These are phyloP conservation scores for Melinopterus prodromus DNA, from an alignment of 2,888 invertebrate species.

Conservation along the genomic window DNA sequence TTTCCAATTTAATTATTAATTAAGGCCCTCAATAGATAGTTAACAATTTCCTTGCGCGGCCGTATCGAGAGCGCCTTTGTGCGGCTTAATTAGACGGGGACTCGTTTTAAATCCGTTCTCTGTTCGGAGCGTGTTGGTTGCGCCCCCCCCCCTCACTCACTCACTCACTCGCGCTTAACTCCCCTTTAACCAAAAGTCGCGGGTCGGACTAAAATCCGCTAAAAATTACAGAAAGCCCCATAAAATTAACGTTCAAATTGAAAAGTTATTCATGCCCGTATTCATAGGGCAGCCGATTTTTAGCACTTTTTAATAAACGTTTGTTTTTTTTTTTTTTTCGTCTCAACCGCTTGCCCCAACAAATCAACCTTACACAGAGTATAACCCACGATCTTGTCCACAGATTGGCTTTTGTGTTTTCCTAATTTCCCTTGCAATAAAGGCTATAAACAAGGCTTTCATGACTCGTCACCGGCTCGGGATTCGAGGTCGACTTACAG, in stretches of 20 bases:
- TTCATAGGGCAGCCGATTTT: too few species aligned
- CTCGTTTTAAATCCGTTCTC: conserved; percentile 45
- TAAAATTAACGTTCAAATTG: background rate
- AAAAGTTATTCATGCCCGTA: too few species aligned
- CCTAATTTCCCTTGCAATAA: too few species aligned
- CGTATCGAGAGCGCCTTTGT: conserved; percentile 50
- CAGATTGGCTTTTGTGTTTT: too few species aligned
- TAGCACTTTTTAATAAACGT: too few species aligned
- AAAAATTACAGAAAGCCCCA: background rate
- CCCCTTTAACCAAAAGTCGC: background rate
- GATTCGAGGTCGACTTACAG: too few species aligned
- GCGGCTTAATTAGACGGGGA: conserved; percentile 55
- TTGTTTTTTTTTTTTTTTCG: too few species aligned
- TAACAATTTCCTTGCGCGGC: conserved; percentile 56
- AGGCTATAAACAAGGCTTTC: too few species aligned
- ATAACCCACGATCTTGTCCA: too few species aligned
- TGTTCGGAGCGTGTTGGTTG: conserved; percentile 43
- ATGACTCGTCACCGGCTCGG: too few species aligned
- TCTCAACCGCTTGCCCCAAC: too few species aligned
- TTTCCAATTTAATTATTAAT: conserved; percentile 58
- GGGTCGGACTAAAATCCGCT: background rate
- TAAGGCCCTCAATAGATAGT: conserved; percentile 57
- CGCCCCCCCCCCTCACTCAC: background rate
- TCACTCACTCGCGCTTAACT: background rate
- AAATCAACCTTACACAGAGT: too few species aligned